Evolutionary conservation across 2,113 vertebrate genomes (phyloP).

Genomic region (Lepisosteus osseus): DNA sequence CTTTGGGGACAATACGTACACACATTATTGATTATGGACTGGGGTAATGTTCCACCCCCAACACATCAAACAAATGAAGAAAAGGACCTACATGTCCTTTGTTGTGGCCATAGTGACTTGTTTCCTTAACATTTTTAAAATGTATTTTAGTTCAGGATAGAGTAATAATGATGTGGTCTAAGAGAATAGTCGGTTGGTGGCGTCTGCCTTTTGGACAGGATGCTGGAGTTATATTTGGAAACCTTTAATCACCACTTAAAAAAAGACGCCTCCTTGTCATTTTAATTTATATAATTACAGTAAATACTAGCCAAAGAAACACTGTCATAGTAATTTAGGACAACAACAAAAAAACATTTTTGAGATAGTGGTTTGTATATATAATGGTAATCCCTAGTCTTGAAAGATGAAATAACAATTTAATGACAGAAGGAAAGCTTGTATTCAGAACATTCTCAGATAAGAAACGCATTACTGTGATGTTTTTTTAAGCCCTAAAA

Average conservation of each 20-base stretch:
- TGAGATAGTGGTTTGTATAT: not conserved
- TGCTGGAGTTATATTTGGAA: constrained; percentile 47
- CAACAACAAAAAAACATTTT: constrained; percentile 24
- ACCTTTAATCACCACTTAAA: constrained; percentile 40
- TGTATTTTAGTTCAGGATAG: constrained; percentile 34
- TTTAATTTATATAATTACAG: constrained; percentile 53
- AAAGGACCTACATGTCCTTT: constrained; percentile 6
- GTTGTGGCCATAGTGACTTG: constrained; percentile 2
- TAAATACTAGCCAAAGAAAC: constrained; percentile 33
- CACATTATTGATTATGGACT: no score
- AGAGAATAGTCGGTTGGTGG: constrained; percentile 17
- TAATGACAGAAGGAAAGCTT: no score
- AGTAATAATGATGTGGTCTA: constrained; percentile 36
- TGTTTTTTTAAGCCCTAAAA: no score
- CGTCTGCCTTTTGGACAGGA: constrained; percentile 29
- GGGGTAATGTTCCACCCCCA: not conserved
- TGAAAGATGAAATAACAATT: no score
- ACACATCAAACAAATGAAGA: not conserved
- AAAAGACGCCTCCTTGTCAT: constrained; percentile 21
- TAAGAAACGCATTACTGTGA: no score
- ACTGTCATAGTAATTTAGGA: constrained; percentile 42
- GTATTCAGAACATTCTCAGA: no score
- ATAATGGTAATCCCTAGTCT: no score
- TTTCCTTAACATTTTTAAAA: constrained; percentile 23
- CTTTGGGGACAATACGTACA: no score